Conservation (phyloP, 2,797 vertebrate species). For the Siniperca obscura region DNA sequence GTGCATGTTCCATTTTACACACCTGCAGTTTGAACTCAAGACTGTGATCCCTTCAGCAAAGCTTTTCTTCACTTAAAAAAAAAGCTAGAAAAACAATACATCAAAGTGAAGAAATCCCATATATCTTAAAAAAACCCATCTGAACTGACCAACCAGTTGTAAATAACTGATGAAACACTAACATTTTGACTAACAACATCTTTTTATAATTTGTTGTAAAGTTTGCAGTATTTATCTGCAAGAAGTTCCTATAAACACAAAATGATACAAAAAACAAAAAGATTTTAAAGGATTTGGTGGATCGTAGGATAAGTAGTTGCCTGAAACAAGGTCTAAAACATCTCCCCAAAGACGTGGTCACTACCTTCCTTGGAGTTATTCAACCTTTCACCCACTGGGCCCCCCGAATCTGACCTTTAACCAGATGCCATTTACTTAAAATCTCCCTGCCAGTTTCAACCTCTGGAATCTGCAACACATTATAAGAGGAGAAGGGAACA, state of each 20-base stretch:
- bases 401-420: conserved; percentile 87
- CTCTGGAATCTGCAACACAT: conserved; percentile 89
- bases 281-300: conserved; percentile 20
- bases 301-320: conserved; percentile 46
- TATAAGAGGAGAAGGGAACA: conserved; percentile 77
- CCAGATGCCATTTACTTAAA: conserved; percentile 88
- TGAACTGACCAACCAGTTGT: conserved; percentile 13
- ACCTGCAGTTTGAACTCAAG: conserved; percentile 92
- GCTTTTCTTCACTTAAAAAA: conserved; percentile 32
- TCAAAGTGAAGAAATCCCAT: conserved; percentile 3
- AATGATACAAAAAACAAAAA: not conserved
- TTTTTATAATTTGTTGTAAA: not conserved
- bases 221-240: not conserved
- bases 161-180: conserved; percentile 16
- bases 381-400: conserved; percentile 90
- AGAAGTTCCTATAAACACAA: not conserved
- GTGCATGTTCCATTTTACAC: conserved; percentile 93
- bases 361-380: conserved; percentile 90
- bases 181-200: not conserved
- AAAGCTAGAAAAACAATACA: conserved; percentile 53
- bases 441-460: conserved; percentile 83
- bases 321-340: conserved; percentile 73
- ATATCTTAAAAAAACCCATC: conserved; percentile 6
- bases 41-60: conserved; percentile 68
- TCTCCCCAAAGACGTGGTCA: conserved; percentile 83